phyloP scores from a whole-genome alignment of 2,888 invertebrate genomes.

The Mimumesa dahlbomi region DNA sequence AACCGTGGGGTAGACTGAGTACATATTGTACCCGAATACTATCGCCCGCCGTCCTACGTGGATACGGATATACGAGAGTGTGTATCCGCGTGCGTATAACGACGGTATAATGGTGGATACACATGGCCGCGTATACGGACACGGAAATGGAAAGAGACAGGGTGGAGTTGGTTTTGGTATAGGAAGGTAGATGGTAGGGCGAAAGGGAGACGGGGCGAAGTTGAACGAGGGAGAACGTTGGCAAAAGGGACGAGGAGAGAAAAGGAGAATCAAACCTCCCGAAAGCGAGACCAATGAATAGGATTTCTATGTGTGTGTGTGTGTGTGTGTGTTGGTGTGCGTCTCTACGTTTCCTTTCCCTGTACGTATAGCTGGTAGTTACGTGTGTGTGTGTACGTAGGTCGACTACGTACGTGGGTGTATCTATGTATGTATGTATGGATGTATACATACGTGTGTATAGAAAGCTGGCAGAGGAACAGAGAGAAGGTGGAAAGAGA shows the following conservation, averaged over 20 bases:
- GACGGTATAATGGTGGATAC: conserved; percentile 55
- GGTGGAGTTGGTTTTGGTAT: neutral
- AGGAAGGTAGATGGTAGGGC: conserved; percentile 11
- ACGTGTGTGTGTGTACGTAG: neutral
- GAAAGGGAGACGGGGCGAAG: conserved; percentile 19
- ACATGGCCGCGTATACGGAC: conserved; percentile 31
- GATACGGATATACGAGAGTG: conserved; percentile 57
- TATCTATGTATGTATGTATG: neutral
- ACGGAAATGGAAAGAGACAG: conserved; percentile 14
- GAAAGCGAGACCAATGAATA: conserved; percentile 8
- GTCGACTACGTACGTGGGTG: neutral
- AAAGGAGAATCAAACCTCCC: conserved; percentile 9
- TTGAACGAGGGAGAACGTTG: neutral
- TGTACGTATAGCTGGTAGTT: neutral
- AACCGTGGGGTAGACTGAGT: conserved; percentile 77
- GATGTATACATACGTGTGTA: conserved; percentile 7
- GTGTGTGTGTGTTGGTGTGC: neutral
- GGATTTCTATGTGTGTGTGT: neutral
- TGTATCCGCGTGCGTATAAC: conserved; percentile 61
- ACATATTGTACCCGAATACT: conserved; percentile 76
- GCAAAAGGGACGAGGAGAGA: conserved; percentile 4
- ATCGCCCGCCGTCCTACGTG: conserved; percentile 61
- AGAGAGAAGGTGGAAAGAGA: conserved; percentile 48
- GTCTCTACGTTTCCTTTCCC: conserved; percentile 1
- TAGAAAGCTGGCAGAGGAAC: conserved; percentile 38